phyloP scores from a whole-genome alignment of 2,888 invertebrate genomes.

The Heliothis peltigera region DNA sequence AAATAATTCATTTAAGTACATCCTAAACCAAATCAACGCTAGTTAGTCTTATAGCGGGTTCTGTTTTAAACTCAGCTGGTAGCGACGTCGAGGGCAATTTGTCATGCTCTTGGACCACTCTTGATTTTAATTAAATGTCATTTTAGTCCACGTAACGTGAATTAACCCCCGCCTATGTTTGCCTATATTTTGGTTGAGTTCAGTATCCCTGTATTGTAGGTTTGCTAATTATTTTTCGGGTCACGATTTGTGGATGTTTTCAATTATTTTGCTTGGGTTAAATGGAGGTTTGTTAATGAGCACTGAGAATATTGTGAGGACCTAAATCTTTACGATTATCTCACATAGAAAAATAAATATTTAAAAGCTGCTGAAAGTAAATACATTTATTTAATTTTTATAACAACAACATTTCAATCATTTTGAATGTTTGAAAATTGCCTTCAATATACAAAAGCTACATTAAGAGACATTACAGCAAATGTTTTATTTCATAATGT shows the following conservation, averaged over 20 bases:
- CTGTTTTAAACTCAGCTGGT: constrained; percentile 71
- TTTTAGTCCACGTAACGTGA: constrained; percentile 75
- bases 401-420: too few relatives aligned
- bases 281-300: background rate
- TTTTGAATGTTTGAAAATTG: too few relatives aligned
- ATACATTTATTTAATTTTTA: too few relatives aligned
- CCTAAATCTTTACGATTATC: too few relatives aligned
- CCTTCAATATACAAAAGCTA: too few relatives aligned
- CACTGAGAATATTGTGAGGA: background rate
- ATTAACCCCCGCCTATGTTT: constrained; percentile 71
- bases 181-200: constrained; percentile 47
- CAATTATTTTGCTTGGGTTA: constrained; percentile 18
- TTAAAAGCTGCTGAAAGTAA: too few relatives aligned
- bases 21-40: constrained; percentile 59
- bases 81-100: constrained; percentile 82
- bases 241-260: constrained; percentile 35
- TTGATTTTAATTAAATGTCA: constrained; percentile 86
- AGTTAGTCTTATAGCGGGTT: constrained; percentile 64
- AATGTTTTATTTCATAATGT: background rate
- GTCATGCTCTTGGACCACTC: constrained; percentile 77
- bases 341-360: too few relatives aligned
- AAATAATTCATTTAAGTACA: constrained; percentile 53
- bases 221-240: constrained; percentile 37
- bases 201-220: constrained; percentile 36
- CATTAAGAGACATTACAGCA: too few relatives aligned